Evolutionary conservation across 2,888 invertebrate genomes (phyloP), one percentile per base, ranked within the genome.

Genomic region (Caenorhabditis sp.): DNA sequence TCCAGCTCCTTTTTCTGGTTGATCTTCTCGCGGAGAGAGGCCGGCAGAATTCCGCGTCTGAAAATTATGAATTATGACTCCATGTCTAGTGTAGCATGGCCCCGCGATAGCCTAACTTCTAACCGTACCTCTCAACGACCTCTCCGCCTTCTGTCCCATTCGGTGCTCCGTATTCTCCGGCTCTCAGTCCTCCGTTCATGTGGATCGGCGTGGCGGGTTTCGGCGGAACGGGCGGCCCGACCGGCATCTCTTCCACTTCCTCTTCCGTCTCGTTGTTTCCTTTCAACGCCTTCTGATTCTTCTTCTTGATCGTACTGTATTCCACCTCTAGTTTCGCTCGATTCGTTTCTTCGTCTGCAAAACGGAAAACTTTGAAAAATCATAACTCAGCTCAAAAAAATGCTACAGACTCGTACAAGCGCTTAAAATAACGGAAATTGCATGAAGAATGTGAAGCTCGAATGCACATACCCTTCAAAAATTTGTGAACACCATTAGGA

Each of bases 141-240:
- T 75, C 37, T 76, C 76, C 7, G 76, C 70, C 58, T 70, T 62
- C 11, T 75, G 62, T 1, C 17, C 45, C n/a, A 53, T 22, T 46
- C 63, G 43, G 24, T 52, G 41, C 27, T 62, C 62, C 37, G 46
- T 7, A 24, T 1, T 13, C 66, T 30, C 63, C 66, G 2, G 50
- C 30, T 8, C n/a, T n/a, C n/a, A 27, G 17, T 15, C 48, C 39
- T 35, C 76, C 76, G 37, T 77, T 71, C 48, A 71, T 15, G 7
- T 17, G 13, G 15, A 91, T 90, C 73, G 90, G 90, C 39, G 91
- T 85, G 55, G 83, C 82, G 39, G 85, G 85, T 73, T 84, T 86
- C 39, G 86, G 91, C 89, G 86, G 89, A 90, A 89, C 86, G 73
- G 80, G 86, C 63, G 78, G 87, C 70, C 78, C 84, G 61, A 66